Conservation (phyloP, 1,140 invertebrate species). For the Nautilus pompilius region DNA sequence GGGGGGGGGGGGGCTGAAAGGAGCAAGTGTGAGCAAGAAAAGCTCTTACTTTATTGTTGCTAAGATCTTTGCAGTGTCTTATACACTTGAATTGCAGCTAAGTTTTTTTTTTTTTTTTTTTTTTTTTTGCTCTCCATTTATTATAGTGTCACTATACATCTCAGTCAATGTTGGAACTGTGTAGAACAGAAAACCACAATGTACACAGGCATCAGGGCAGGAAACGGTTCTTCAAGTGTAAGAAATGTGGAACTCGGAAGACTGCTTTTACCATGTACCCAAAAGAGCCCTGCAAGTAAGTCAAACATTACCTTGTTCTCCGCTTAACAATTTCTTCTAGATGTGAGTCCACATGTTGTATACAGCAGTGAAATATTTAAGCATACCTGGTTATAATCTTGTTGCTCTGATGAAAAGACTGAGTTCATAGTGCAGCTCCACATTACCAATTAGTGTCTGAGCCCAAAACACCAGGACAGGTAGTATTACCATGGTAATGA, state of each 20-base stretch:
- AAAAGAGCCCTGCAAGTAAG: constrained; percentile 64
- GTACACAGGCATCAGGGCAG: constrained; percentile 70
- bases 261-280: constrained; percentile 75
- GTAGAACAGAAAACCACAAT: constrained; percentile 77
- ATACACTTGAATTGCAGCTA: neutral
- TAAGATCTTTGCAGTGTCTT: neutral
- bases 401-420: neutral
- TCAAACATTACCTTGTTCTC: neutral
- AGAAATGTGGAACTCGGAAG: constrained; percentile 79
- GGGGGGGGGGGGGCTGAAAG: too few species aligned
- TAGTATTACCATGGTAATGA: too few species aligned
- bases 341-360: neutral
- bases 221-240: constrained; percentile 89
- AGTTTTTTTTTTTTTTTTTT: constrained; percentile 8
- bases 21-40: too few species aligned
- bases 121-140: constrained; percentile 43
- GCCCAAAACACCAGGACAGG: too few species aligned
- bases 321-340: neutral
- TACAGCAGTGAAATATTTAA: neutral
- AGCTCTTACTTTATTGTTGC: neutral
- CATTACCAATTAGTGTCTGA: too few species aligned
- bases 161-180: constrained; percentile 77
- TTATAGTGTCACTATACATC: constrained; percentile 86
- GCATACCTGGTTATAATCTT: neutral
- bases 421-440: neutral